phyloP scores from a whole-genome alignment of 2,113 vertebrate species.

The Corynorhinus townsendii region DNA sequence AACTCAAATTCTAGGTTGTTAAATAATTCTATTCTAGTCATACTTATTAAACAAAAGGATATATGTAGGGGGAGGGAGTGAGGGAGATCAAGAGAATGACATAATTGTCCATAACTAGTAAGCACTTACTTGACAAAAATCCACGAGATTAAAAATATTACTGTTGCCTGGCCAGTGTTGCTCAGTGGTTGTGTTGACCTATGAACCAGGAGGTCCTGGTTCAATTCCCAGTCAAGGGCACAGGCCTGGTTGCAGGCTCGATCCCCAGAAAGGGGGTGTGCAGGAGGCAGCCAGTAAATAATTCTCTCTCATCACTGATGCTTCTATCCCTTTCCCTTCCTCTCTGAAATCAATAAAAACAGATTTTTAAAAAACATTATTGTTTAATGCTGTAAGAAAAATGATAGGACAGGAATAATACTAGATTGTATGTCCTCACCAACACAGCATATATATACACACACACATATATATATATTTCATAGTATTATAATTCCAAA shows the following conservation, averaged over 20 bases:
- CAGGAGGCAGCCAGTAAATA: too few species aligned
- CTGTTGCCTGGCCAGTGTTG: neutral
- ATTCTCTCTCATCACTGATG: too few species aligned
- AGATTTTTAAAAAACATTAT: neutral
- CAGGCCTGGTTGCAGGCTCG: too few species aligned
- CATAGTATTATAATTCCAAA: neutral
- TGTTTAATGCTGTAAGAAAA: neutral
- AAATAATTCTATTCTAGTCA: slow-evolving; percentile 1
- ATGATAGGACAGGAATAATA: neutral
- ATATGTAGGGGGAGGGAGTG: neutral
- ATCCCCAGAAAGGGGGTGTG: too few species aligned
- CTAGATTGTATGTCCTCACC: neutral
- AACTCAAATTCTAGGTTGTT: neutral
- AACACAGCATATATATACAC: neutral
- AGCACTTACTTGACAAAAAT: neutral
- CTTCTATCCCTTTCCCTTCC: too few species aligned
- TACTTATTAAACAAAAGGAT: neutral
- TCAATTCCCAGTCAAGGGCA: too few species aligned
- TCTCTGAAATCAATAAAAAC: too few species aligned
- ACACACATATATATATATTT: too few species aligned
- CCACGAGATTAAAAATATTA: neutral
- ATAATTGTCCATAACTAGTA: neutral
- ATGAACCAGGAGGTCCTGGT: too few species aligned
- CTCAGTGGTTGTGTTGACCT: too few species aligned
- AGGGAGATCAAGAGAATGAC: neutral